Conservation (phyloP, 2,797 vertebrate genomes). For the Etheostoma nigrum region DNA sequence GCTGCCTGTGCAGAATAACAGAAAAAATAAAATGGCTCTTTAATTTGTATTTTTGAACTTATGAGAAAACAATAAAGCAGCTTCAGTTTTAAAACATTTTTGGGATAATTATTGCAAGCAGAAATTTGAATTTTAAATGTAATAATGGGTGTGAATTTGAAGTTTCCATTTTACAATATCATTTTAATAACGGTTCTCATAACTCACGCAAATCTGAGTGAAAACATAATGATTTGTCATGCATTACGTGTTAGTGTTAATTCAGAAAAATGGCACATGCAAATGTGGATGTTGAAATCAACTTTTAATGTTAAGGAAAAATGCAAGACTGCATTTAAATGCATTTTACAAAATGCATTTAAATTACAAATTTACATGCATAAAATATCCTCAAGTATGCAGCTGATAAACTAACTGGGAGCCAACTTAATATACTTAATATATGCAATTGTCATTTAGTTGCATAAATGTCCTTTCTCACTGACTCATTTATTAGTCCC, state of each 20-base stretch:
- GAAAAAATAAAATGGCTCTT: constrained; percentile 1
- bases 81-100: too few species aligned
- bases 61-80: constrained; percentile 36
- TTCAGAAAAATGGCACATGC: not conserved
- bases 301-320: constrained; percentile 10
- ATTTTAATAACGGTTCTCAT: constrained; percentile 19
- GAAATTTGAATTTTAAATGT: constrained; percentile 35
- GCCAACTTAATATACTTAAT: not conserved
- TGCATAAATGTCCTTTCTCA: not conserved
- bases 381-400: not conserved
- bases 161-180: constrained; percentile 11
- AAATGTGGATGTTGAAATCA: constrained; percentile 12
- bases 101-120: constrained; percentile 10
- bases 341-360: not conserved
- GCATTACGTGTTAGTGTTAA: not conserved
- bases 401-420: not conserved
- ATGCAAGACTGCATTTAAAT: not conserved
- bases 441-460: not conserved
- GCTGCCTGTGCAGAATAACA: constrained; percentile 3
- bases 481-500: not conserved
- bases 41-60: constrained; percentile 31
- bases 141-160: constrained; percentile 27
- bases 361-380: not conserved
- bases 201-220: not conserved
- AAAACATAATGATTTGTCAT: constrained; percentile 16